Evolutionary conservation across 2,113 vertebrate species (phyloP).

Genomic region (Rhodinocichla rosea): DNA sequence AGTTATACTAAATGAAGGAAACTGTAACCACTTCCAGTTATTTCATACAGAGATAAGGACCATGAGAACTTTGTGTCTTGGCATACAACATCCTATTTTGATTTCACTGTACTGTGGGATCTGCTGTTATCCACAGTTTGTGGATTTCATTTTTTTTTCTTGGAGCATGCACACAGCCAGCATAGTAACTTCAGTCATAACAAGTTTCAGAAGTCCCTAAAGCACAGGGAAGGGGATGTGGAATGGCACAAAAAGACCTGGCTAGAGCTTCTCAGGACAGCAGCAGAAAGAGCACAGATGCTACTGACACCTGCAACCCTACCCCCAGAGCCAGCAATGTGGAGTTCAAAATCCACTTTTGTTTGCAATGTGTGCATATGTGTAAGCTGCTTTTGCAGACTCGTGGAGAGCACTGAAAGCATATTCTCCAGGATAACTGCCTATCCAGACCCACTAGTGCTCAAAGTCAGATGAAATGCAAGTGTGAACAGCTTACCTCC

Average conservation of each 20-base stretch:
- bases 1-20: constrained; percentile 1
- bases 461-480: constrained; percentile 3
- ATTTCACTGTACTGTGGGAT: constrained; percentile 22
- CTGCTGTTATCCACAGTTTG: constrained; percentile 32
- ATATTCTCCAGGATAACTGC: neutral
- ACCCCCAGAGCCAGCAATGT: neutral
- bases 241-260: neutral
- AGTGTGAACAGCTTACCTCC: neutral
- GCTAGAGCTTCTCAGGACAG: neutral
- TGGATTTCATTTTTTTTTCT: neutral
- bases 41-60: constrained; percentile 31
- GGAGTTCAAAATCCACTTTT: neutral
- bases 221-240: neutral
- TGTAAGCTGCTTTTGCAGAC: neutral
- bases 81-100: constrained; percentile 29
- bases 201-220: neutral
- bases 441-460: neutral
- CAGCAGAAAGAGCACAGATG: neutral
- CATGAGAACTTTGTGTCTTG: constrained; percentile 48
- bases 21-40: constrained; percentile 43
- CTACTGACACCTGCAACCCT: neutral
- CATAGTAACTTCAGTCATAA: neutral
- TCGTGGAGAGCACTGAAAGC: neutral
- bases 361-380: neutral
- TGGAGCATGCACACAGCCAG: neutral